Conservation (phyloP, 2,888 invertebrate species). For the Caenorhabditis panamensis region DNA sequence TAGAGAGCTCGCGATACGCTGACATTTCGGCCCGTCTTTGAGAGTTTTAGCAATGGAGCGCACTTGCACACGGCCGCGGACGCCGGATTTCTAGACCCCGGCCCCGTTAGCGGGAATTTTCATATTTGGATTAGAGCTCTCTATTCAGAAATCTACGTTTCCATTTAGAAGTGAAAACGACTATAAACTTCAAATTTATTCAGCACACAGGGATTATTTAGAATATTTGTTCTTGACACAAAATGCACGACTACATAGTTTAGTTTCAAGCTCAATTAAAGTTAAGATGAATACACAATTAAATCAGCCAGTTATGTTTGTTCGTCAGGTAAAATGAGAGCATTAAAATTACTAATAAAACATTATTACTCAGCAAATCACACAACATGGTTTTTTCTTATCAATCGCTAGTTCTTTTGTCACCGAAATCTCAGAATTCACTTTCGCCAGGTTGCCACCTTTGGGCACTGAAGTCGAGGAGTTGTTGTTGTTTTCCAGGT, state of each 20-base stretch:
- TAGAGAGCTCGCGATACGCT: not conserved
- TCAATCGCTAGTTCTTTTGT: conserved; percentile 38
- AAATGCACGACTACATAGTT: not conserved
- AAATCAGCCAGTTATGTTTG: conserved; percentile 6
- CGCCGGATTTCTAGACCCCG: conserved; percentile 6
- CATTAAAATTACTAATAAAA: too few relatives aligned
- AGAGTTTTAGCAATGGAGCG: conserved; percentile 4
- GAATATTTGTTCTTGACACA: too few relatives aligned
- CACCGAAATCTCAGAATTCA: conserved; percentile 67
- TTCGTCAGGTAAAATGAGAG: not conserved
- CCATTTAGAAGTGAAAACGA: too few relatives aligned
- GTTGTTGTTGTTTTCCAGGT: conserved; percentile 26
- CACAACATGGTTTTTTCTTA: conserved; percentile 67
- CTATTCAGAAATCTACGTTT: too few relatives aligned
- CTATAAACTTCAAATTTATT: too few relatives aligned
- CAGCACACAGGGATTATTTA: too few relatives aligned
- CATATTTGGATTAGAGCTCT: not conserved
- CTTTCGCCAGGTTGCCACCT: conserved; percentile 60
- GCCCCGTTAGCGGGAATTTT: not conserved
- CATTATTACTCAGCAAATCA: conserved; percentile 45
- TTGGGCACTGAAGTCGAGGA: conserved; percentile 22
- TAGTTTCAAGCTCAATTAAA: not conserved
- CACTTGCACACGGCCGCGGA: conserved; percentile 5
- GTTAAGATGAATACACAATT: too few relatives aligned
- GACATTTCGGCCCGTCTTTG: conserved; percentile 16